Evolutionary conservation across 30 jellyfish, hydroid and myxozoan species (phyloP), one percentile per base, ranked within the genome.

Genomic region (Cassiopea xamachana): DNA sequence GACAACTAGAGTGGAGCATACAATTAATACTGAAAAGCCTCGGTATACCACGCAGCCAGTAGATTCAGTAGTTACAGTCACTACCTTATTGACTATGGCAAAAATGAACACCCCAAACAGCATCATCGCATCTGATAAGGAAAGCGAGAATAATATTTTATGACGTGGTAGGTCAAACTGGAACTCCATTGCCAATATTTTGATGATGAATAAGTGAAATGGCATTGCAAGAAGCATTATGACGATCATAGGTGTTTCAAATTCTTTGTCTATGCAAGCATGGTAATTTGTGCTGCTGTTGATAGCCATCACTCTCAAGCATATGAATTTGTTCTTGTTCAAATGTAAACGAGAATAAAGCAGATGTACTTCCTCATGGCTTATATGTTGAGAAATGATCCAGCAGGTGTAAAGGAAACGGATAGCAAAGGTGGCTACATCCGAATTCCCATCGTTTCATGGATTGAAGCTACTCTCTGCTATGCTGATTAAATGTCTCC

Each of bases 81-180:
- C 77, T 2, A 79, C 15, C n/a, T n/a, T 58, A 48, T 7, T 5
- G 60, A 79, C 49, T 16, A 79, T 13, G 44, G 16, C 9, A 12
- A 60, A 51, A 27, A 51, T 46, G 60, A 45, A 18, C n/a, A 60
- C 39, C 4, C 18, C 15, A 14, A 58, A 46, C 8, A 79, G 44
- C 48, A 46, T 70, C 7, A 79, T 46, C 7, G 60, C 75, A 60
- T 79, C 75, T 8, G 88, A 79, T 15, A 79, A 14, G 16, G 88
- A 51, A 39, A 79, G 77, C 17, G 60, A 51, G 77, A 79, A 45
- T 60, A 79, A 46, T 1, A 79, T 79, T 12, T 9, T 51, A 60
- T 79, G 88, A n/a, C 88, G 88, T n/a, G 88, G 88, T 18, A 58
- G 88, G 17, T 6, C 50, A 18, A 48, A 45, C 8, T 4, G 16